Percentiles rank a stretch among this genome's conserved stretches.
phyloP scores from a whole-genome alignment of 2,888 invertebrate species.

The Agrotis exclamationis region DNA sequence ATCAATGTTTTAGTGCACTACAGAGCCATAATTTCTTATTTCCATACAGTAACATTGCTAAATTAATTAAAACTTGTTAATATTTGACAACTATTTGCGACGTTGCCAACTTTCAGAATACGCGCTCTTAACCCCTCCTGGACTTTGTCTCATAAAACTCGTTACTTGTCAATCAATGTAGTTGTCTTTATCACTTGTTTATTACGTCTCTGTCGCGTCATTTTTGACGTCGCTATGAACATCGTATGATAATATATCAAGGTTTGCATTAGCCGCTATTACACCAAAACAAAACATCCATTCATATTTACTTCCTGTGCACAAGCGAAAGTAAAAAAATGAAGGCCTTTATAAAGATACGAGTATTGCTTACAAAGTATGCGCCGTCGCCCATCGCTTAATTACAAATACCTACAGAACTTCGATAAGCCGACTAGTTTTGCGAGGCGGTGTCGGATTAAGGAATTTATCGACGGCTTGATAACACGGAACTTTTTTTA shows the following conservation, averaged over 20 bases:
- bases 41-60: too few species aligned
- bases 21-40: too few species aligned
- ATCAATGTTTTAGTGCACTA: too few species aligned
- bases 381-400: too few species aligned
- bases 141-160: slow-evolving; percentile 17
- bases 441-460: too few species aligned
- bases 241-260: slow-evolving; percentile 27
- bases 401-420: background rate
- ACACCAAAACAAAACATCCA: slow-evolving; percentile 21
- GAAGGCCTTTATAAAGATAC: slow-evolving; percentile 4
- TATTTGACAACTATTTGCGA: too few species aligned
- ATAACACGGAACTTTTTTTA: too few species aligned
- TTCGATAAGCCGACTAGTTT: too few species aligned
- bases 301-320: slow-evolving; percentile 25
- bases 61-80: too few species aligned
- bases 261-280: slow-evolving; percentile 24
- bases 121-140: too few species aligned
- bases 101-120: too few species aligned
- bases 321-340: slow-evolving; percentile 21
- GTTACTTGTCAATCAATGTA: slow-evolving; percentile 17
- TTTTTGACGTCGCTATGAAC: slow-evolving; percentile 21
- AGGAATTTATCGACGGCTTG: too few species aligned
- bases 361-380: background rate
- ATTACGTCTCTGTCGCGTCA: slow-evolving; percentile 29
- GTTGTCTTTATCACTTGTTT: slow-evolving; percentile 24